Base-by-base conservation (phyloP, 92 coral and sea anemone species). In the Epizoanthus rinbou region DNA sequence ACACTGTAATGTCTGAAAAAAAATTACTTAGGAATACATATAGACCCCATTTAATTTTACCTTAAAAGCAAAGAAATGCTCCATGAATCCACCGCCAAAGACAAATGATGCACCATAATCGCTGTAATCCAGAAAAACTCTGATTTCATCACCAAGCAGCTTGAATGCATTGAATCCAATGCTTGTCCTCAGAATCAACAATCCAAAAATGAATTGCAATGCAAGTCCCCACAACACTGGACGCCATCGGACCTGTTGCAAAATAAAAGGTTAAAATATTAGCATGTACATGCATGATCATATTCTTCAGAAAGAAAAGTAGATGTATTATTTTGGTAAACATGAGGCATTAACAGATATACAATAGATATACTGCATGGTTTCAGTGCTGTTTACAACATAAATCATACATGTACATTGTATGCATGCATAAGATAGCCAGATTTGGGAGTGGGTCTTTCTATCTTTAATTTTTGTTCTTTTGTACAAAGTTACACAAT, bases 141-240 rank as follows among this genome's bases (percentile, higher is more conserved):
- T 76, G 58, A 96, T 88, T 69, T 94, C 88, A 23, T 91, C 90
- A 13, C 99, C 99, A 52, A 91, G 76, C 65, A 85, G 84, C 57
- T 88, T 92, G 88, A 94, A 87, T 2, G 86, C 92, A 9, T 62
- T 35, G 58, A 89, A 94, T 25, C 99, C 99, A 69, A 85, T 67
- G 15, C 76, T 64, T 17, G 99, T 96, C 10, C 99, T 94, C 53
- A 96, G 73, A 63, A 96, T 96, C 64, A 96, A 79, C 21, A 96
- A 84, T 17, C 98, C 99, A 90, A 96, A 94, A 17, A 94, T 83
- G 57, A 96, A 92, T 92, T 96, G 99, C 52, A 96, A 57, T 17
- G 86, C 98, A 41, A 96, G 90, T 19, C 99, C 99, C 99, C 99
- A 96, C 5, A 96, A 8, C 10, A 96, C 98, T 5, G 99, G 98